Evolutionary conservation across 2,113 vertebrate species (phyloP), one percentile per base, ranked within the genome.

Genomic region (Mesitornis unicolor): DNA sequence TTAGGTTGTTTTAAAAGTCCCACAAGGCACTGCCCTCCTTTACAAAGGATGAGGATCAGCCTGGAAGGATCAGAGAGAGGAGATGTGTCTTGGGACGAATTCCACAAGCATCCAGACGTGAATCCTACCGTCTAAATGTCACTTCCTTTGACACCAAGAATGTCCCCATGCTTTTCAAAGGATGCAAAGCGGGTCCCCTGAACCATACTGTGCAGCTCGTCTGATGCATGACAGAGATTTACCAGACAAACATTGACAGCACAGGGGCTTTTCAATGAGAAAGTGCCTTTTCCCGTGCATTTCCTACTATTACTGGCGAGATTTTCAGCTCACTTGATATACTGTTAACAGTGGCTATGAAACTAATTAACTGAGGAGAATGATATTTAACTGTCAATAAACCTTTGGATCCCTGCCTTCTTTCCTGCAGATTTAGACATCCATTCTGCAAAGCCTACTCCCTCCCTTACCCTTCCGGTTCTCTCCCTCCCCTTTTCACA

Each of bases 361-460:
- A 96, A 93, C 85, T 93, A 97, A 96, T 96, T 95, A 97, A 87
- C 92, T 92, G 88, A 89, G 80, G 96, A 94, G 65, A 94, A 95
- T 94, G 68, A 85, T 90, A 93, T 90, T 96, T 96, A 92, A 93
- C 92, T 94, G 95, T 95, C 93, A 93, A 92, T 96, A 97, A 94
- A 95, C 79, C 64, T 92, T 92, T 93, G 95, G 90, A 90, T 75
- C 64, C 89, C 90, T 95, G 79, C 92, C 88, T 26, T 94, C 47
- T 70, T 93, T 64, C 51, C 65, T 90, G 69, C 43, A 95, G 82
- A 94, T 86, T 65, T 67, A 89, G 69, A 89, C 36, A 56, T 81
- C 42, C 12, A n/a, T 90, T 94, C 35, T 87, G 64, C 54, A 94
- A 94, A 94, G 35, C 40, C 20, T 84, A 43, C 43, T 83, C 56